Evolutionary conservation across 2,113 vertebrate genomes (phyloP).

Genomic region (Megaceryle maxima): DNA sequence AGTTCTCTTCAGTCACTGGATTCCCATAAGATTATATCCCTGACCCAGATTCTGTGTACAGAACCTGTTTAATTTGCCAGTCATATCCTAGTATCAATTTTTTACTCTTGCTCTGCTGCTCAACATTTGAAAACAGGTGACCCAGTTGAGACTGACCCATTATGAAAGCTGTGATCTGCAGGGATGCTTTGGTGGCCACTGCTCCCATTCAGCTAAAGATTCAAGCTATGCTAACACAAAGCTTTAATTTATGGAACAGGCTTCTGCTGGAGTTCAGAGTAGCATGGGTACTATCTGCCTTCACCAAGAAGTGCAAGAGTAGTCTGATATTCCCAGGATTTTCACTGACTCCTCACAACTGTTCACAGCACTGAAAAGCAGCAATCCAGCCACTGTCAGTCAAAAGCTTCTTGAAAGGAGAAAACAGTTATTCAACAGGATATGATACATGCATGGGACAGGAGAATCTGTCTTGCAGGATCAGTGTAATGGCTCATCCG

Average conservation of each 20-base stretch:
- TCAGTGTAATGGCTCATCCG: background rate
- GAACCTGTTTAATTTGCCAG: background rate
- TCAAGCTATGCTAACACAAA: background rate
- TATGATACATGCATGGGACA: background rate
- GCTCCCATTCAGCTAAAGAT: background rate
- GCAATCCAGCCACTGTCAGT: background rate
- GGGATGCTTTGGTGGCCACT: background rate
- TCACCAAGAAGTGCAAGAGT: background rate
- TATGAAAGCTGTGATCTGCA: background rate
- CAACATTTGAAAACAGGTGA: background rate
- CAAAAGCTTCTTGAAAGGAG: background rate
- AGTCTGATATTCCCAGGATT: background rate
- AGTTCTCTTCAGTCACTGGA: background rate
- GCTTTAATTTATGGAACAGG: background rate
- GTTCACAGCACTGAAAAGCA: background rate
- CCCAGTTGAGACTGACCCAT: background rate
- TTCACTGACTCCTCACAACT: background rate
- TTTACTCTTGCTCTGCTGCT: background rate
- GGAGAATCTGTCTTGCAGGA: background rate
- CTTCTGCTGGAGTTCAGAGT: background rate
- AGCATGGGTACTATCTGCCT: background rate
- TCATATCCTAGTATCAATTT: fast-evolving
- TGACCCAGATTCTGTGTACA: background rate
- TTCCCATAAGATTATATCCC: background rate
- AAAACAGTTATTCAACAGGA: background rate